Base-by-base conservation (phyloP, 2,888 invertebrate species). In the Drosophila parthenogenetica region DNA sequence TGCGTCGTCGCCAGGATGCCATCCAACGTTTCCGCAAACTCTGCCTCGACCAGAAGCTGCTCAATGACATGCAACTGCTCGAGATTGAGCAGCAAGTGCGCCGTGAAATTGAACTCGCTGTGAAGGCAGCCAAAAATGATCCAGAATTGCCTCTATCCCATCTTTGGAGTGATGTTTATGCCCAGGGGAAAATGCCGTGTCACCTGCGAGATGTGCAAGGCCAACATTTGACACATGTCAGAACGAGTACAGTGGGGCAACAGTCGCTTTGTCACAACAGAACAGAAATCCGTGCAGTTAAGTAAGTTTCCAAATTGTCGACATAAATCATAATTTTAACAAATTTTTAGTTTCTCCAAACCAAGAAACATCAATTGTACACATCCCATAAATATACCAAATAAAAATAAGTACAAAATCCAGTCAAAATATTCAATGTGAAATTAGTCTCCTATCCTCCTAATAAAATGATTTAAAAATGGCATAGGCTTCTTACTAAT, bases 1-100 rank as follows among this genome's bases (percentile, higher is more conserved):
- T 99, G 1, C 94, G 99, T 19, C 97, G 98, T 92, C 97, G 96
- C 5, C 93, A 98, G 65, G 99, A 99, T 93, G 98, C 99, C 13
- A 98, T 99, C 85, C 96, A 97, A 3, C 96, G 96, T 11, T 98
- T 99, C 93, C 98, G 97, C 92, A 97, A 98, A 85, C 95, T 95
- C 92, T 95, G 98, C 55, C 87, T 97, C 11, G 93, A 94, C 29
- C 92, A 95, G 14, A 95, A 95, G 58, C 94, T 99, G 1, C 95
- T 94, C 0, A 95, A 96, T 0, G 94, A 95, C 0, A 97, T 97
- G 5, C 97, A 98, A 91, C 2, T 95, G 0, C 97, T 97, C 2
- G 97, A 98, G 91, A 93, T 99, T 5, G 98, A 99, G 94, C 97
- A 96, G 85, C 82, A 49, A 7, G 72, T 98, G 5, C 95, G 96